These are phyloP conservation scores for Ptiloglossa arizonensis DNA, from an alignment of 1,140 invertebrate species.

Conservation along the genomic window DNA sequence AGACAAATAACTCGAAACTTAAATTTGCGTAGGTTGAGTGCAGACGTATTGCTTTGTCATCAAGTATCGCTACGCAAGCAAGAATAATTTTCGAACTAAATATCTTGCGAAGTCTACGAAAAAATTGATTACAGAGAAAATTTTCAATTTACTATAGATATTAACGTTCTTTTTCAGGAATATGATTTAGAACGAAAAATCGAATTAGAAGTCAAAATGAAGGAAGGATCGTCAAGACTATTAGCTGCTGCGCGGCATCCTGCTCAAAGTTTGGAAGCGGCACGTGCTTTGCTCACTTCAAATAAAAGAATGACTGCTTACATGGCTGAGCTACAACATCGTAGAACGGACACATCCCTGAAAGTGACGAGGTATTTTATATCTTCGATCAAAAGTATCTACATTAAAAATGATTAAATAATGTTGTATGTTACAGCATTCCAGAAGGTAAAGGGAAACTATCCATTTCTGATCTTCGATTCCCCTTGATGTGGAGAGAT, in stretches of 20 bases:
- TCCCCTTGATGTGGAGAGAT: constrained; percentile 89
- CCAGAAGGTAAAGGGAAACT: constrained; percentile 76
- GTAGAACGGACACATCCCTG: constrained; percentile 80
- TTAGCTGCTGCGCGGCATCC: constrained; percentile 86
- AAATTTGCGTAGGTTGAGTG: too few relatives aligned
- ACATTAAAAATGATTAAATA: not conserved
- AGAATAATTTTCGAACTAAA: too few relatives aligned
- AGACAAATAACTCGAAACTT: too few relatives aligned
- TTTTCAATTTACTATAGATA: too few relatives aligned
- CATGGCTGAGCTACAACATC: constrained; percentile 85
- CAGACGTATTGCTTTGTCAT: too few relatives aligned
- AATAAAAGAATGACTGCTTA: constrained; percentile 87
- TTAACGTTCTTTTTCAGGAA: constrained; percentile 74
- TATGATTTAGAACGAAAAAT: constrained; percentile 88
- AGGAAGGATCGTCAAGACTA: constrained; percentile 87
- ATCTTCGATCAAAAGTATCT: not conserved
- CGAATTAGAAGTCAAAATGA: constrained; percentile 89
- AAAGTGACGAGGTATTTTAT: constrained; percentile 54
- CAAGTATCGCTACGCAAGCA: too few relatives aligned
- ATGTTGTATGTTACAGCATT: constrained; percentile 56
- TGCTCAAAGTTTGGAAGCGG: constrained; percentile 86
- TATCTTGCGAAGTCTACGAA: too few relatives aligned
- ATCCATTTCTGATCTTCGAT: constrained; percentile 85
- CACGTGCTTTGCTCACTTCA: constrained; percentile 86
- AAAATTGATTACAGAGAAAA: too few relatives aligned